Percentiles rank a stretch among this genome's conserved stretches.
phyloP scores from a whole-genome alignment of 2,113 vertebrate genomes.

The Psilopsiagon aymara region DNA sequence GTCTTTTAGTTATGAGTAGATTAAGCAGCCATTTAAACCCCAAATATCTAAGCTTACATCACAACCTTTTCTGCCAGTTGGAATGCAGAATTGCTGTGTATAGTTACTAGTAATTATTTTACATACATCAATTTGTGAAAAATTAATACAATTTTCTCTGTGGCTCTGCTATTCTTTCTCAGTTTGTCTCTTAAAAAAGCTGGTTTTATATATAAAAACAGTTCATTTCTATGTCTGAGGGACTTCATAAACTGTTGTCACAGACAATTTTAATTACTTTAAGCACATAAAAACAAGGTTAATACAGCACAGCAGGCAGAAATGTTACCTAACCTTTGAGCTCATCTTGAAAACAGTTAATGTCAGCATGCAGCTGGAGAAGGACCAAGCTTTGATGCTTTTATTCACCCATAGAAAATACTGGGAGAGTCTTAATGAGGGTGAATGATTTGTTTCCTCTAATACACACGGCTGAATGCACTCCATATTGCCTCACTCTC shows the following conservation, averaged over 20 bases:
- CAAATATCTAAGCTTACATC: neutral
- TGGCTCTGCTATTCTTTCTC: neutral
- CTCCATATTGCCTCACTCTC: neutral
- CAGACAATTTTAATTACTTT: constrained; percentile 37
- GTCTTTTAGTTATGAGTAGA: neutral
- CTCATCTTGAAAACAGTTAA: neutral
- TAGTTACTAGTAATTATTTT: neutral
- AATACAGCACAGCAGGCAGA: constrained; percentile 21
- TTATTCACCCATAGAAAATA: neutral
- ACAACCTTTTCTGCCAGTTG: neutral
- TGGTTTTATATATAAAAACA: neutral
- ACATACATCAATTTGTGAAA: neutral
- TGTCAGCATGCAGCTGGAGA: neutral
- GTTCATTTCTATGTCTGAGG: constrained; percentile 7
- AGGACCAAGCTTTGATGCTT: neutral
- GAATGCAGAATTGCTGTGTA: neutral
- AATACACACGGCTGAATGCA: neutral
- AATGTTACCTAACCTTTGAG: constrained; percentile 11
- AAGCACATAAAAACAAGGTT: constrained; percentile 17
- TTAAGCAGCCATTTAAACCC: neutral
- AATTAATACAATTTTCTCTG: neutral
- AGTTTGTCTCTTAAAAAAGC: neutral
- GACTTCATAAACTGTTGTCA: neutral
- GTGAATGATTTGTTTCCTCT: neutral
- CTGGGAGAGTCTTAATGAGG: neutral